Evolutionary conservation across 2,797 vertebrate genomes (phyloP).

Genomic region (Antennarius maculatus): DNA sequence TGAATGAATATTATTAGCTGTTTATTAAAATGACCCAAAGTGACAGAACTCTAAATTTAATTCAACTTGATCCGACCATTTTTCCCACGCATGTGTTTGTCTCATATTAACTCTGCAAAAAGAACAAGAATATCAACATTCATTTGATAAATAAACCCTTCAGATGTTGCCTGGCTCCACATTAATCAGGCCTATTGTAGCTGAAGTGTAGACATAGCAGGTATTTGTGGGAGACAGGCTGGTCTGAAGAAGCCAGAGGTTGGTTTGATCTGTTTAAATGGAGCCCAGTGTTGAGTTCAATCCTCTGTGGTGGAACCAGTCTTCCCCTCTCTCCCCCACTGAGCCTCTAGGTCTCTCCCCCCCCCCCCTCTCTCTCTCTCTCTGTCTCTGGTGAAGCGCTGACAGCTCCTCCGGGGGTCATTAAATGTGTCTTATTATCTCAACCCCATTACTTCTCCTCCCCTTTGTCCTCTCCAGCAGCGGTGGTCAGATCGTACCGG

Average conservation of each 20-base stretch:
- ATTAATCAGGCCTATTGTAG: slow-evolving; percentile 9
- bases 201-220: slow-evolving; percentile 23
- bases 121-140: too few species aligned
- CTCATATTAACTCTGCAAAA: too few species aligned
- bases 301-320: slow-evolving; percentile 43
- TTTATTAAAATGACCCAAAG: not conserved
- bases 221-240: slow-evolving; percentile 29
- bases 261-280: slow-evolving; percentile 48
- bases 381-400: slow-evolving; percentile 27
- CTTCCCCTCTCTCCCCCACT: slow-evolving; percentile 38
- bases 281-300: slow-evolving; percentile 41
- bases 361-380: slow-evolving; percentile 35
- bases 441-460: slow-evolving; percentile 55
- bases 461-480: slow-evolving; percentile 56
- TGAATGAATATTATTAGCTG: too few species aligned
- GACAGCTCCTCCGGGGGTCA: slow-evolving; percentile 59
- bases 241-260: slow-evolving; percentile 42
- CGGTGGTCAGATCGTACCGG: slow-evolving; percentile 35
- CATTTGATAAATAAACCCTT: not conserved
- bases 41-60: not conserved
- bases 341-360: slow-evolving; percentile 43
- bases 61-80: not conserved
- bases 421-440: slow-evolving; percentile 58
- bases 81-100: not conserved
- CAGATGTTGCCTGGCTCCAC: not conserved